Conservation (phyloP, 2,888 invertebrate genomes). For the Lydus trimaculatus region DNA sequence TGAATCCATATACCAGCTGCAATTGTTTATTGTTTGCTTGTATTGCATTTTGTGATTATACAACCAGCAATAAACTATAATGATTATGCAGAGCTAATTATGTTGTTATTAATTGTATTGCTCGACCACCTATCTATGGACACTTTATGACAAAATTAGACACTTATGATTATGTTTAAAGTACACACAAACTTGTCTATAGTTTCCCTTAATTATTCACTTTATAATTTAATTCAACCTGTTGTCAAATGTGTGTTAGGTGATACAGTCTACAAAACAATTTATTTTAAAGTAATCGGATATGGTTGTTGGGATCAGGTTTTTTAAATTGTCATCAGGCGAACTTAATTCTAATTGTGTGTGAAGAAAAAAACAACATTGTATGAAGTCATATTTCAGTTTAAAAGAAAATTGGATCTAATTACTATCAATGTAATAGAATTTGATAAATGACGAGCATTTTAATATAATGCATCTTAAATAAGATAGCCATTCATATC, state of each 20-base stretch:
- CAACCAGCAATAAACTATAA: conserved; percentile 18
- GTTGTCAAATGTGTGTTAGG: neutral
- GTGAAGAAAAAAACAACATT: too few relatives aligned
- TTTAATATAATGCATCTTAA: neutral
- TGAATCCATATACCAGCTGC: neutral
- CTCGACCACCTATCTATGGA: too few relatives aligned
- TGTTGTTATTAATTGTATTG: conserved; percentile 20
- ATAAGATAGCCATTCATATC: neutral
- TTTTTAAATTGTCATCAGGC: neutral
- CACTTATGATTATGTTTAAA: neutral
- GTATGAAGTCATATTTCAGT: neutral
- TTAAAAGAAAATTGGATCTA: neutral
- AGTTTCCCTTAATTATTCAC: neutral
- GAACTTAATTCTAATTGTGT: neutral
- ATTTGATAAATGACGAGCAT: neutral
- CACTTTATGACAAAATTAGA: neutral
- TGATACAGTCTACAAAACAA: neutral
- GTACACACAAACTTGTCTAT: neutral
- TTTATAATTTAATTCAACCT: neutral
- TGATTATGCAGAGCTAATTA: conserved; percentile 25
- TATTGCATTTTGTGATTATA: conserved; percentile 17
- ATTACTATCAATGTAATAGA: neutral
- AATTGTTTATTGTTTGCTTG: conserved; percentile 6
- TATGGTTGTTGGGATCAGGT: neutral
- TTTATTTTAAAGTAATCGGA: neutral